Conservation (phyloP, 2,797 vertebrate species). For the Sarcoramphus papa region DNA sequence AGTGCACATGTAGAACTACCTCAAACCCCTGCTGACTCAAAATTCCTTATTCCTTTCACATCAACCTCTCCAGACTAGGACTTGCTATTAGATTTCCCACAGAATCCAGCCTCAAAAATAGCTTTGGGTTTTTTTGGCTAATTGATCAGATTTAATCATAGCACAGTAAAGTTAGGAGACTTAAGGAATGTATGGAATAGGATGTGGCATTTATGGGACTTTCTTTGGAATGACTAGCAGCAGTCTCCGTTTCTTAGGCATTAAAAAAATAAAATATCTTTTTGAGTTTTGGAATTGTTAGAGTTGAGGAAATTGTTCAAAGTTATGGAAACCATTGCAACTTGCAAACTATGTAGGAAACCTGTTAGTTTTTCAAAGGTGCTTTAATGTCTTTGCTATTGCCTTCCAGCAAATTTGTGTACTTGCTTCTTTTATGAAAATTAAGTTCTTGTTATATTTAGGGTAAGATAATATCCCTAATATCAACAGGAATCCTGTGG, state of each 20-base stretch:
- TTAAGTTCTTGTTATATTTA: slow-evolving; percentile 30
- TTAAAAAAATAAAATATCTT: neutral
- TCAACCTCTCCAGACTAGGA: neutral
- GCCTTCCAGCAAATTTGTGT: slow-evolving; percentile 11
- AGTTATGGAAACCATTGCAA: neutral
- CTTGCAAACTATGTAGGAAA: neutral
- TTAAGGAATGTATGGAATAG: neutral
- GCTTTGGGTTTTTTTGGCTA: neutral
- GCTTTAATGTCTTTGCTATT: neutral
- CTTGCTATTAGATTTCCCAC: neutral
- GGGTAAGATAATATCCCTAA: slow-evolving; percentile 26
- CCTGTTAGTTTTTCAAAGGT: neutral
- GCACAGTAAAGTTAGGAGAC: neutral
- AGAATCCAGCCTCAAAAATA: neutral
- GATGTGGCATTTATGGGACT: neutral
- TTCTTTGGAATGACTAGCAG: neutral
- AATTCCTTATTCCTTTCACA: neutral
- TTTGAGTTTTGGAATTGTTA: neutral
- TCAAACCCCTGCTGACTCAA: neutral
- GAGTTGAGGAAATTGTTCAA: neutral
- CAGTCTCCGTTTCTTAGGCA: neutral
- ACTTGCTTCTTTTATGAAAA: slow-evolving; percentile 34
- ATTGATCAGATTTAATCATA: neutral
- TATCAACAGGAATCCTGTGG: slow-evolving; percentile 33
- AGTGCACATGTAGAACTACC: neutral